Evolutionary conservation across 2,888 invertebrate genomes (phyloP).

Genomic region (Ommatoiulus sabulosus): DNA sequence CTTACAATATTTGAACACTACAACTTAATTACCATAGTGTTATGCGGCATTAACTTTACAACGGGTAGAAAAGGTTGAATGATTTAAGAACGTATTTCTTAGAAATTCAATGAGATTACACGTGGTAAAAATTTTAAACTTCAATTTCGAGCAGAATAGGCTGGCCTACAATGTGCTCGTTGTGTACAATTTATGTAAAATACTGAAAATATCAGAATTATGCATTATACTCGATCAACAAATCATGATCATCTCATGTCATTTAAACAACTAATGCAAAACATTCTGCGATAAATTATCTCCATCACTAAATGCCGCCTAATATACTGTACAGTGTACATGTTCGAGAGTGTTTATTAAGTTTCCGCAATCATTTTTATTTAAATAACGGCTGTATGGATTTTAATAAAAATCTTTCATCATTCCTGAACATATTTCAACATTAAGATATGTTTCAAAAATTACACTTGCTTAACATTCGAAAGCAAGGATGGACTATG

Average conservation of each 20-base stretch:
- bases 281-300: neutral
- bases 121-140: neutral
- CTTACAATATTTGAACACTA: neutral
- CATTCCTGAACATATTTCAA: no score
- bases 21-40: neutral
- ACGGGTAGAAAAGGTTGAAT: neutral
- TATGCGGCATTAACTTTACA: neutral
- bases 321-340: no score
- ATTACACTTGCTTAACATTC: no score
- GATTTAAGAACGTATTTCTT: neutral
- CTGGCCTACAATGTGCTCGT: constrained; percentile 7
- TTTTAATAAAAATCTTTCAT: no score
- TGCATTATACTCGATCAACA: neutral
- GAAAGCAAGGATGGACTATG: no score
- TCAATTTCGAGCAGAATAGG: neutral
- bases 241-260: neutral
- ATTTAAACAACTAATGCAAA: neutral
- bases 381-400: no score
- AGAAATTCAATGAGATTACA: neutral
- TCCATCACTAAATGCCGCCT: neutral
- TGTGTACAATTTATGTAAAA: neutral
- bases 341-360: no score
- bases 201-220: neutral
- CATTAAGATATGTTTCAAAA: no score
- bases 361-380: no score